Evolutionary conservation across 2,113 vertebrate genomes (phyloP), one percentile per base, ranked within the genome.

Genomic region (Nestor notabilis): DNA sequence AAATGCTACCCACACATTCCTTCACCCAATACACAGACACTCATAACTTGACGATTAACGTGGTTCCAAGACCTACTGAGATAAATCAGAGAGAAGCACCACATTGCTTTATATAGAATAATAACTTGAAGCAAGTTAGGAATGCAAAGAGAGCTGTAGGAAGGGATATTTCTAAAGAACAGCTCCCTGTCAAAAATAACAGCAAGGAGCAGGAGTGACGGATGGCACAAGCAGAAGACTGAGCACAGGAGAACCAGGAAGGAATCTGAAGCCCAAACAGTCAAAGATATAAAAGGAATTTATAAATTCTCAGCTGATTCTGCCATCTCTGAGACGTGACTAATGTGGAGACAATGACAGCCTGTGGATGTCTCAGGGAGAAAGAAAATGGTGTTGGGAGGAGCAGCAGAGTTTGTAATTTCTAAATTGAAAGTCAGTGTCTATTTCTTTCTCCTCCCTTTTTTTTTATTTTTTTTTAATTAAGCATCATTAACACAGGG

Each of bases 1-100:
- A 93, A 96, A 87, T 65, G 77, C 66, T 92, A 89, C 92, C 89
- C 95, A 79, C 95, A 72, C 86, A 79, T 92, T 93, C 96, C 82
- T 95, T 39, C 7, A 21, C 63, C 89, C 2, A 7, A 71, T 56
- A 88, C 68, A 50, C 58, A 87, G 76, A 18, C 64, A 96, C 94
- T 84, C 90, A 84, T 75, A 93, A 94, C 90, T 90, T 89, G 83
- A 83, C 0, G 19, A 92, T 95, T 96, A 94, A 49, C 0, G 0
- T 25, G 39, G 44, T 93, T 85, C 90, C 93, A 97, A 94, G 87
- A 90, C 87, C 87, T 90, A 58, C 81, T 56, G 66, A 95, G 90
- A 97, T 93, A 95, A 94, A 96, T 90, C 84, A 93, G 74, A 80
- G 75, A 82, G 90, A 87, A 87, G 47, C 11, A 2, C 49, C 64